Evolutionary conservation across 2,113 vertebrate species (phyloP).

Genomic region (Apeltes quadracus): DNA sequence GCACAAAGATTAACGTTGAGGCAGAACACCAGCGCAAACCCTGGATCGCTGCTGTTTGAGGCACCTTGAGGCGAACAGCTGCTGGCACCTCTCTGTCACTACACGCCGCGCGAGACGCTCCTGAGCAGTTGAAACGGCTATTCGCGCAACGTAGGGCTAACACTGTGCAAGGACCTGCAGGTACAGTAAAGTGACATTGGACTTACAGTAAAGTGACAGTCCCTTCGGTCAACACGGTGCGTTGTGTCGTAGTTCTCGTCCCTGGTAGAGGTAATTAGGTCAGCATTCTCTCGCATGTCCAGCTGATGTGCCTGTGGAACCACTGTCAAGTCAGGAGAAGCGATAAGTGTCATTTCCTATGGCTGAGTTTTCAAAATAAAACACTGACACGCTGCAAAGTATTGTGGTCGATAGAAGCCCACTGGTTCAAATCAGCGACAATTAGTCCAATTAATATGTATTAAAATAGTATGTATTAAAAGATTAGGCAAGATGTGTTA

Average conservation of each 20-base stretch:
- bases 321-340: background rate
- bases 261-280: slow-evolving; percentile 48
- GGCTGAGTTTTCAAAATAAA: slow-evolving; percentile 47
- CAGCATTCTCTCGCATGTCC: slow-evolving; percentile 27
- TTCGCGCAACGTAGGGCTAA: slow-evolving; percentile 1
- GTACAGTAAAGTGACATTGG: too few species aligned
- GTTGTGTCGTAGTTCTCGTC: slow-evolving; percentile 18
- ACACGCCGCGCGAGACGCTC: background rate
- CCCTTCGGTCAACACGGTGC: background rate
- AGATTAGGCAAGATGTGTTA: accelerated
- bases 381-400: background rate
- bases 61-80: slow-evolving; percentile 68
- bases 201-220: too few species aligned
- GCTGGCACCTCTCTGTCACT: slow-evolving; percentile 45
- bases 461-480: accelerated
- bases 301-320: slow-evolving; percentile 54
- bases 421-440: too few species aligned
- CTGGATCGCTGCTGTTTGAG: slow-evolving; percentile 39
- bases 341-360: slow-evolving; percentile 25
- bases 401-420: background rate
- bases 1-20: background rate
- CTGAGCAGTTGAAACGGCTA: background rate
- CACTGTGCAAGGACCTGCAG: slow-evolving; percentile 26
- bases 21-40: slow-evolving; percentile 32
- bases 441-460: accelerated